Conservation (phyloP, 2,888 invertebrate genomes). For the Lordiphosa andalusiaca region DNA sequence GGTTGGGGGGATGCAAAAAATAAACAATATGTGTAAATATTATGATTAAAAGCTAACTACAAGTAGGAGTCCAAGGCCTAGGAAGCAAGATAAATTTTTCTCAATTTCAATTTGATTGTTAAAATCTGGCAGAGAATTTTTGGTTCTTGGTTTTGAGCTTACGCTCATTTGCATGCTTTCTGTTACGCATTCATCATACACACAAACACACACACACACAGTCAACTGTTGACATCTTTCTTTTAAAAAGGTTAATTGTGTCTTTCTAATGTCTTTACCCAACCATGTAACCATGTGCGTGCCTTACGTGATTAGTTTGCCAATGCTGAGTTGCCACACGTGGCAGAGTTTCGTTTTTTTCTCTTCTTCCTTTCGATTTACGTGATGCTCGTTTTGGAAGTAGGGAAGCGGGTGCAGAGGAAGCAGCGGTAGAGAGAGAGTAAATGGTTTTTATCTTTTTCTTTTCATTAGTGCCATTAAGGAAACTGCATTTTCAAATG, state of each 20-base stretch:
- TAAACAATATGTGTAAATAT: constrained; percentile 2
- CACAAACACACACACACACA: constrained; percentile 2
- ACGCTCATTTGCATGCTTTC: constrained; percentile 3
- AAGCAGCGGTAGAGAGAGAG: constrained; percentile 11
- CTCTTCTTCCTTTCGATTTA: constrained; percentile 29
- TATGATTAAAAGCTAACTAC: not conserved
- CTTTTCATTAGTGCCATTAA: constrained; percentile 14
- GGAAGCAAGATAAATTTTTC: not conserved
- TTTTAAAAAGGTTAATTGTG: constrained; percentile 42
- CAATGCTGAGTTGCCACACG: constrained; percentile 26
- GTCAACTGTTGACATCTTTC: constrained; percentile 26
- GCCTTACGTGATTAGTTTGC: constrained; percentile 32
- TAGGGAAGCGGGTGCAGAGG: not conserved
- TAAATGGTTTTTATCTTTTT: constrained; percentile 34
- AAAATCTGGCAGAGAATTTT: too few species aligned
- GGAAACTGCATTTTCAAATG: constrained; percentile 5
- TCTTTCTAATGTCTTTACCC: constrained; percentile 40
- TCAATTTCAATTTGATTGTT: too few species aligned
- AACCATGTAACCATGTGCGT: constrained; percentile 40
- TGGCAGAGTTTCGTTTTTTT: constrained; percentile 33
- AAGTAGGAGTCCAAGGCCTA: not conserved
- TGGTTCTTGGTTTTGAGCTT: too few species aligned
- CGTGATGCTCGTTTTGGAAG: constrained; percentile 20
- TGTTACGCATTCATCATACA: not conserved
- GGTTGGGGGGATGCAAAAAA: constrained; percentile 1